A percentile compares a stretch with the other conserved stretches of the same genome.
phyloP scores from a whole-genome alignment of 1,140 invertebrate genomes.

The Vanessa atalanta region DNA sequence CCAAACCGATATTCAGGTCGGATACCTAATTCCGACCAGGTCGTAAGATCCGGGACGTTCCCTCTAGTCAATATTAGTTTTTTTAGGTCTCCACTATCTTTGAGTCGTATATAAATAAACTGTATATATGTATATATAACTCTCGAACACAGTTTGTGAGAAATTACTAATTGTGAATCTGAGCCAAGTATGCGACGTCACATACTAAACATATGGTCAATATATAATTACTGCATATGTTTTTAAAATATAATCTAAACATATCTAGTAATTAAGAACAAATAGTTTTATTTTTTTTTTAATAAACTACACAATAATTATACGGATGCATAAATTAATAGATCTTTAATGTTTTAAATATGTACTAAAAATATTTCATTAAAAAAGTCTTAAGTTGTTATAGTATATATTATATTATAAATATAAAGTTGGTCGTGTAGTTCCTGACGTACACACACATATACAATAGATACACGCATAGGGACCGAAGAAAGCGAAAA shows the following conservation, averaged over 20 bases:
- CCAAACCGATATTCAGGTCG: neutral
- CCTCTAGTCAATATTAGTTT: constrained; percentile 9
- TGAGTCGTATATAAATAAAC: neutral
- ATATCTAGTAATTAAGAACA: too few species aligned
- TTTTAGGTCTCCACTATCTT: constrained; percentile 12
- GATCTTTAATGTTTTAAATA: too few species aligned
- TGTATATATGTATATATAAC: neutral
- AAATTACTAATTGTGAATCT: constrained; percentile 15
- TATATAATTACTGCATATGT: neutral
- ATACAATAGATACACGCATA: too few species aligned
- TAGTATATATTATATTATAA: too few species aligned
- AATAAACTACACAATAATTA: too few species aligned
- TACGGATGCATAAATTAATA: too few species aligned
- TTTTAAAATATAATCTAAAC: neutral
- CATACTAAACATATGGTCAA: neutral
- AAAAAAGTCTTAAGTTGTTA: too few species aligned
- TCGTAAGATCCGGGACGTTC: constrained; percentile 8
- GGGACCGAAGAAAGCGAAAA: too few species aligned
- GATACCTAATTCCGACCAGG: neutral
- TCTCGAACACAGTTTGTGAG: constrained; percentile 8
- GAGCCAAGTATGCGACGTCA: constrained; percentile 20
- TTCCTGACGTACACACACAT: too few species aligned
- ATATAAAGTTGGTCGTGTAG: too few species aligned
- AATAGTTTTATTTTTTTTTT: too few species aligned
- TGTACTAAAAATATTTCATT: too few species aligned